Evolutionary conservation across 2,797 vertebrate species (phyloP).

Genomic region (Pipistrellus pygmaeus): DNA sequence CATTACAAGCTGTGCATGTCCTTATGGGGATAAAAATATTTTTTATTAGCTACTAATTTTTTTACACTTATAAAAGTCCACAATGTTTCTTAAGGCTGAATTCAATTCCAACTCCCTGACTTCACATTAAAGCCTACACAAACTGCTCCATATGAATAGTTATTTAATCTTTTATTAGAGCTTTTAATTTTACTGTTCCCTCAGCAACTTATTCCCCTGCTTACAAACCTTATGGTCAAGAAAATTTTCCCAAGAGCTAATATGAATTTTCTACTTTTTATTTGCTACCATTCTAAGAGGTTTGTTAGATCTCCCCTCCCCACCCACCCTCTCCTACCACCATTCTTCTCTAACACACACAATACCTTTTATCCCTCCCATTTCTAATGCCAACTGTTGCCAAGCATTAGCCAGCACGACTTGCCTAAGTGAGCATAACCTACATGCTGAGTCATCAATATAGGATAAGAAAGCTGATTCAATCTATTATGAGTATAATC

Average conservation of each 20-base stretch:
- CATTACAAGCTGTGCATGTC: slow-evolving; percentile 65
- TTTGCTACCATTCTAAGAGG: slow-evolving; percentile 7
- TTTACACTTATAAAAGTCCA: slow-evolving; percentile 64
- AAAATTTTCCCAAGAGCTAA: slow-evolving; percentile 60
- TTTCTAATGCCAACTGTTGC: background rate
- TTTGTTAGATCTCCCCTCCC: background rate
- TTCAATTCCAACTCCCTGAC: slow-evolving; percentile 75
- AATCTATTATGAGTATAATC: background rate
- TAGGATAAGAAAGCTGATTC: background rate
- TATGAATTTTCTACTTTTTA: slow-evolving; percentile 32
- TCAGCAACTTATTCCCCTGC: slow-evolving; percentile 72
- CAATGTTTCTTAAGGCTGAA: slow-evolving; percentile 73
- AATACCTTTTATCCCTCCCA: background rate
- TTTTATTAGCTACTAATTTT: slow-evolving; percentile 77
- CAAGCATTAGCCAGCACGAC: background rate
- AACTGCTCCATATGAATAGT: slow-evolving; percentile 76
- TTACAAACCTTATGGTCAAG: slow-evolving; percentile 73
- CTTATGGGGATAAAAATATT: background rate
- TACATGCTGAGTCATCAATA: background rate
- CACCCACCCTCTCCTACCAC: background rate
- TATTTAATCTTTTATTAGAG: slow-evolving; percentile 81
- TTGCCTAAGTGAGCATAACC: background rate
- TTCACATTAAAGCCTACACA: slow-evolving; percentile 78
- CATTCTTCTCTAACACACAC: background rate
- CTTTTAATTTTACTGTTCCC: slow-evolving; percentile 80